These are phyloP conservation scores for Corynorhinus townsendii DNA, from an alignment of 2,113 vertebrate genomes.

Conservation along the genomic window DNA sequence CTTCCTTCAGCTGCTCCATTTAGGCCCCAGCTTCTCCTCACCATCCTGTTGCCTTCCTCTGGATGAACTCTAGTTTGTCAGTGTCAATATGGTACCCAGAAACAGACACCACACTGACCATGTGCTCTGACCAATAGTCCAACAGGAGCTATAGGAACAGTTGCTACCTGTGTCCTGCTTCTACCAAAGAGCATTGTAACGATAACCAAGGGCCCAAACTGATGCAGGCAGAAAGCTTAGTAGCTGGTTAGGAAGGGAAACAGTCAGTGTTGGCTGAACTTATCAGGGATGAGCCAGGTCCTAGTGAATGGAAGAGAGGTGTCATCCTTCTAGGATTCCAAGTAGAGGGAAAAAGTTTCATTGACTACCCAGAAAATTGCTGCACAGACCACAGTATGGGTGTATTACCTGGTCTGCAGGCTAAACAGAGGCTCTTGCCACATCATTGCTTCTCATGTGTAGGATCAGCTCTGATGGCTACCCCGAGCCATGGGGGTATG, in stretches of 20 bases:
- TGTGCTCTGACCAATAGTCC: background rate
- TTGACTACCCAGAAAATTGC: background rate
- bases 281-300: background rate
- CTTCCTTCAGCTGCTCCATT: background rate
- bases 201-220: background rate
- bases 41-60: background rate
- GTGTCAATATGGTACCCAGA: background rate
- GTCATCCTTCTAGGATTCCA: background rate
- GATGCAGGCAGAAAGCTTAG: background rate
- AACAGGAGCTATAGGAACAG: background rate
- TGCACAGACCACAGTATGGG: background rate
- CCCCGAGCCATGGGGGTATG: rapidly evolving
- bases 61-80: background rate
- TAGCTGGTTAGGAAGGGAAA: background rate
- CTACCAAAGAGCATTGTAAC: background rate
- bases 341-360: background rate
- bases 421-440: background rate
- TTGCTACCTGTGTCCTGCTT: background rate
- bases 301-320: background rate
- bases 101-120: background rate
- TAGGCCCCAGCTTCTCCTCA: background rate
- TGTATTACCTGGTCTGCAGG: background rate
- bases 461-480: background rate
- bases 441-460: background rate
- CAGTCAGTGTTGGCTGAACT: background rate